phyloP scores from a whole-genome alignment of 2,113 vertebrate genomes.

The Gracilinanus agilis region DNA sequence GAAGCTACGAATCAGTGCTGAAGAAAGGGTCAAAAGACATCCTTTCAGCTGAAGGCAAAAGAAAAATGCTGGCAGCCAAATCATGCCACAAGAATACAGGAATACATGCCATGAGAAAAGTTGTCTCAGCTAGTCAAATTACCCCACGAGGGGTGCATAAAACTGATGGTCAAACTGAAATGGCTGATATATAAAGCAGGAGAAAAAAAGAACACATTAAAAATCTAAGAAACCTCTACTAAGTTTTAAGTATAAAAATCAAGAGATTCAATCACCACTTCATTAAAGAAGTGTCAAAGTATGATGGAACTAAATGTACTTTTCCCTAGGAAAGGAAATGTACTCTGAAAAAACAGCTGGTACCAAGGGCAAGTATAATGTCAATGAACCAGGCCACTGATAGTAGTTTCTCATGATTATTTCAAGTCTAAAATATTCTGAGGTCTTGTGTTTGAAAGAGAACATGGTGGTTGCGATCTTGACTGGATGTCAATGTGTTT shows the following conservation, averaged over 20 bases:
- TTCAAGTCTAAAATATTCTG: constrained; percentile 50
- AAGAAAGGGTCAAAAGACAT: constrained; percentile 69
- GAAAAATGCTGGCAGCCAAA: constrained; percentile 63
- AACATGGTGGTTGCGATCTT: neutral
- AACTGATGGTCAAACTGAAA: constrained; percentile 59
- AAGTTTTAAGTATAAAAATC: constrained; percentile 53
- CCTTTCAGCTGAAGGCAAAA: neutral
- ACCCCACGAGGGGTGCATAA: constrained; percentile 72
- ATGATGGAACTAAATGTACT: constrained; percentile 40
- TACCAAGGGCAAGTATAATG: constrained; percentile 67
- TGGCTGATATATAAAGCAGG: constrained; percentile 45
- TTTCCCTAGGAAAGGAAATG: constrained; percentile 63
- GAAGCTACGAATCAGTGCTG: accelerated
- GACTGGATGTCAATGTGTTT: neutral
- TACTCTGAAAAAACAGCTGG: constrained; percentile 66
- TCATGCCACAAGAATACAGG: constrained; percentile 57
- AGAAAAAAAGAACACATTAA: constrained; percentile 72
- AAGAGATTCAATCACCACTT: constrained; percentile 56
- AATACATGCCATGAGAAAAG: neutral
- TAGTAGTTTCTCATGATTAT: constrained; percentile 69
- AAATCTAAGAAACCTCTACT: constrained; percentile 45
- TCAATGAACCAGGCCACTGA: constrained; percentile 73
- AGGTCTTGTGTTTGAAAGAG: constrained; percentile 71
- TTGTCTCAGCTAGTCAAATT: constrained; percentile 56
- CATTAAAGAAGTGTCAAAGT: constrained; percentile 50